Base-by-base conservation (phyloP, 2,113 vertebrate species). In the Alexandromys fortis region DNA sequence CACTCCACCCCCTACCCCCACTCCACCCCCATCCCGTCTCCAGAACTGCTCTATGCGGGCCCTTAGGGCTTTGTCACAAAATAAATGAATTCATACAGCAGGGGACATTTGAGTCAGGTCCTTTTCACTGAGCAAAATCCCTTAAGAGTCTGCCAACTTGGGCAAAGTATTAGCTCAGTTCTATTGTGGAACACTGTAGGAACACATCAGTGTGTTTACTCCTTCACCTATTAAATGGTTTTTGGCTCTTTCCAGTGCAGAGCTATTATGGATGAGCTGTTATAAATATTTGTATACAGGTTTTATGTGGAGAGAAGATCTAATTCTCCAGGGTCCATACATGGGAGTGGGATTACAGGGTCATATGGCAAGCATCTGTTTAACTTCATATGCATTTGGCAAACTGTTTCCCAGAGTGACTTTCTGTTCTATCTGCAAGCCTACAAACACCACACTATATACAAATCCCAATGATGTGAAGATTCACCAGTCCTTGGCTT, bases 201-300 rank as follows among this genome's bases (percentile, higher is more conserved):
- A 19, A 3, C 45, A 17, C 52, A 86, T 47, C 33, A 72, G 58
- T 65, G 55, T 90, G 33, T 83, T 83, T 63, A 81, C n/a, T 76
- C 16, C 58, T 35, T 77, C 58, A 90, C 76, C 87, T 52, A 33
- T 45, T 86, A n/a, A 91, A 93, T 75, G 63, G 49, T 24, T 58
- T 75, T 45, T 3, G 26, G 30, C 24, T 91, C 45, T 58, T 94
- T 79, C 42, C 21, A 38, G 22, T 52, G 73, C 87, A 61, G 45
- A 6, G 0, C 79, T 90, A 65, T 85, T 90, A 86, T 30, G 33
- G 92, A 90, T 19, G 0, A 78, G 8, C 63, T 91, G 35, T 72
- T 92, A 52, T 70, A 94, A 93, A 79, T 79, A 94, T 87, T 45
- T 93, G 67, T 68, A 38, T 78, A 49, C 47, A 90, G 22, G 67